Conservation (phyloP, 1,140 invertebrate genomes). For the Cotesia chilonis region DNA sequence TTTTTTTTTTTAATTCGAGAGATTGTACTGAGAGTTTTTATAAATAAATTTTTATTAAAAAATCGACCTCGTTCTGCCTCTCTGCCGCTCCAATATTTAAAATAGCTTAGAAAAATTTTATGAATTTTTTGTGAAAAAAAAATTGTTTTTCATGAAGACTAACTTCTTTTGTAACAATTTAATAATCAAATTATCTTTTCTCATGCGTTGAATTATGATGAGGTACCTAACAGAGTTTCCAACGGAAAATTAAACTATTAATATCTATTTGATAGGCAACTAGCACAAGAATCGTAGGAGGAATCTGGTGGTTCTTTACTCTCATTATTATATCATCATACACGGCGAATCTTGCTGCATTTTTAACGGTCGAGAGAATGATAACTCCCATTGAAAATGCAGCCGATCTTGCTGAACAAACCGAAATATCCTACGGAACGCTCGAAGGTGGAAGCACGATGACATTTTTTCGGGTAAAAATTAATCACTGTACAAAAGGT, state of each 20-base stretch:
- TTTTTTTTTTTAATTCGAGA: too few relatives aligned
- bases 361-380: slow-evolving; percentile 96
- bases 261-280: slow-evolving; percentile 76
- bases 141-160: too few relatives aligned
- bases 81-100: too few relatives aligned
- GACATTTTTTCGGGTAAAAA: slow-evolving; percentile 91
- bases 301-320: slow-evolving; percentile 99
- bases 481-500: not conserved
- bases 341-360: slow-evolving; percentile 96
- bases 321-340: slow-evolving; percentile 98
- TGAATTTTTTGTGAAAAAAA: too few relatives aligned
- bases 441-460: slow-evolving; percentile 93
- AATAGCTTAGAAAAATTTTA: too few relatives aligned
- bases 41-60: too few relatives aligned
- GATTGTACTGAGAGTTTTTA: too few relatives aligned
- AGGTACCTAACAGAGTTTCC: not conserved
- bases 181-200: too few relatives aligned
- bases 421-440: slow-evolving; percentile 93
- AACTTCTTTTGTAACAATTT: too few relatives aligned
- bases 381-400: slow-evolving; percentile 97
- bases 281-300: slow-evolving; percentile 91
- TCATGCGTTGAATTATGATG: too few relatives aligned
- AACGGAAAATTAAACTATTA: not conserved
- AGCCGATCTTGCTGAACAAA: slow-evolving; percentile 93
- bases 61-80: too few relatives aligned